Base-by-base conservation (phyloP, 2,888 invertebrate species). In the Orchesella flavescens region DNA sequence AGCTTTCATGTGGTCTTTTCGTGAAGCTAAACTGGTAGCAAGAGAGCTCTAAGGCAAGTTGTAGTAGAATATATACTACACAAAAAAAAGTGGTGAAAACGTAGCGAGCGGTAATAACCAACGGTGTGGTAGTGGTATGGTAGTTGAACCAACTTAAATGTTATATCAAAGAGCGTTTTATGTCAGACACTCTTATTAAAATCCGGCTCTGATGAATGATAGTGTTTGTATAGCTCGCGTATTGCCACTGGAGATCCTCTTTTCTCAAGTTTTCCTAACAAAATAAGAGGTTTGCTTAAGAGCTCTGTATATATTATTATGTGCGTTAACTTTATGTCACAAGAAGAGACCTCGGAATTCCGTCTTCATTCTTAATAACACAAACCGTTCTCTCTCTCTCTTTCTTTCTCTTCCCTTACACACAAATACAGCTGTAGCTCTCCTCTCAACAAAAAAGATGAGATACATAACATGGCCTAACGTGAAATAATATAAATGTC, bases 131-230 rank as follows among this genome's bases (percentile, higher is more conserved):
- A 57, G 65, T 55, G 80, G 69, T 23, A 24, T 65, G 76, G 72
- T 72, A 55, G 43, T 69, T 69, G 61, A 69, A 57, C 44, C 57
- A 66, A 44, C 79, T 65, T 61, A 78, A 75, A 75, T 81, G 78
- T 73, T 72, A 61, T 83, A 83, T 84, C 82, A 86, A 86, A 87
- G 77, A 80, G 76, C 86, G 81, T 84, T 87, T 87, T 84, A 87
- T 87, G 88, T 87, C 88, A 86, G 75, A 81, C 65, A 78, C 86
- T 87, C 87, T 88, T 88, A 88, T 88, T 88, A 88, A 88, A 88
- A 88, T 88, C 86, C 85, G 34, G 74, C 85, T 83, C 87, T 88
- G 87, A 88, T 88, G 88, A 88, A 88, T 88, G 87, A 86, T 84
- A 85, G 79, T 80, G 80, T 80, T 83, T 74, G 83, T 79, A 80